Conservation (phyloP, 2,888 invertebrate species). For the Oligia strigilis region DNA sequence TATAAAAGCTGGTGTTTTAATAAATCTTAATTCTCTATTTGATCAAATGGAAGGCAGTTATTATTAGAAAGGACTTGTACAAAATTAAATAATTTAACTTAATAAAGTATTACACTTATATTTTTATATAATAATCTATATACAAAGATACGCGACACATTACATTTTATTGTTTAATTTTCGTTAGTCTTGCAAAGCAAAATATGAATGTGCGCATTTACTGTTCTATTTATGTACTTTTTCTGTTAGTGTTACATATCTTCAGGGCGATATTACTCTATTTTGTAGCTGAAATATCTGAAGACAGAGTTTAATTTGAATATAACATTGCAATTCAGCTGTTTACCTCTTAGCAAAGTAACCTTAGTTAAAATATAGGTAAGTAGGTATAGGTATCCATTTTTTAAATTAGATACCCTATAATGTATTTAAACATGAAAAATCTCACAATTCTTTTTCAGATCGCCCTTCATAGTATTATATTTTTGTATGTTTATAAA, state of each 20-base stretch:
- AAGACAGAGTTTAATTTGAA: not conserved
- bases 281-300: not conserved
- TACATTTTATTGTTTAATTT: slow-evolving; percentile 45
- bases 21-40: not conserved
- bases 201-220: slow-evolving; percentile 42
- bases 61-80: not conserved
- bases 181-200: slow-evolving; percentile 27
- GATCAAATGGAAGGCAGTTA: slow-evolving; percentile 12
- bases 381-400: too few species aligned
- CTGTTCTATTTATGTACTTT: not conserved
- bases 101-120: not conserved
- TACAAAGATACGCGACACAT: not conserved
- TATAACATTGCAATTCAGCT: not conserved
- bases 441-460: not conserved
- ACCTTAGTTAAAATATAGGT: not conserved
- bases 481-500: slow-evolving; percentile 2
- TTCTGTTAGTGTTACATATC: not conserved
- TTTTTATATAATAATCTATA: not conserved
- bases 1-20: slow-evolving; percentile 39
- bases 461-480: not conserved
- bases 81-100: slow-evolving; percentile 2
- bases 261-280: not conserved
- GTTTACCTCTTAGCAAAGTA: not conserved
- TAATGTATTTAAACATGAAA: not conserved
- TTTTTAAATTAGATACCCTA: not conserved